Evolutionary conservation across 2,113 vertebrate genomes (phyloP).

Genomic region (Cyanoramphus novaezelandiae): DNA sequence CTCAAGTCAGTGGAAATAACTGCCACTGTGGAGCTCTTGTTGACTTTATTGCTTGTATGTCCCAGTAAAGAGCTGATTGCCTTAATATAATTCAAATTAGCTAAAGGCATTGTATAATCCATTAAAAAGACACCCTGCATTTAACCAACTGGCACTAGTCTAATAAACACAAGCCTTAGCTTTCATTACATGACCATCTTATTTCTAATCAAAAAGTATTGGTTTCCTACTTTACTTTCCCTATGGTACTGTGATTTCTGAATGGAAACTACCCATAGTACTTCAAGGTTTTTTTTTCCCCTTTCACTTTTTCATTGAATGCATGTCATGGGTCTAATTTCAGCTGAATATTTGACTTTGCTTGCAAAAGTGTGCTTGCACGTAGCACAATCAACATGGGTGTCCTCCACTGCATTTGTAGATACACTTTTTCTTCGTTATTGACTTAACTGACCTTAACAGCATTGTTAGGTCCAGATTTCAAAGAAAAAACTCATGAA

Average conservation of each 20-base stretch:
- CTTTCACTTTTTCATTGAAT: not conserved
- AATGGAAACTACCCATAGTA: not conserved
- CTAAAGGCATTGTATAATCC: not conserved
- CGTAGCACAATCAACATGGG: not conserved
- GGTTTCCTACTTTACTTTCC: not conserved
- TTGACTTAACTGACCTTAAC: not conserved
- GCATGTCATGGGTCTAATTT: not conserved
- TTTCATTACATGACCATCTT: not conserved
- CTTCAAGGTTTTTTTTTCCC: not conserved
- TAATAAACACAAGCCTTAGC: conserved; percentile 9
- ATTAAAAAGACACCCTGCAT: conserved; percentile 10
- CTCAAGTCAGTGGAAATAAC: not conserved
- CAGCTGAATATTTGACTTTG: not conserved
- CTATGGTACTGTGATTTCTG: not conserved
- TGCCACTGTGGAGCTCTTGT: not conserved
- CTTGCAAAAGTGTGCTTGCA: not conserved
- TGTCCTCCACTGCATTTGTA: not conserved
- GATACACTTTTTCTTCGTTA: not conserved
- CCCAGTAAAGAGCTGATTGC: not conserved
- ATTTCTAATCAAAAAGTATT: not conserved
- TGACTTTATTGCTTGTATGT: conserved; percentile 8
- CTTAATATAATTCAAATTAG: conserved; percentile 24
- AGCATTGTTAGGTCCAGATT: not conserved
- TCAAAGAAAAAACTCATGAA: not conserved
- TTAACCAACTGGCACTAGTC: not conserved